phyloP scores from a whole-genome alignment of 2,888 invertebrate species.

The Eupithecia subumbrata region DNA sequence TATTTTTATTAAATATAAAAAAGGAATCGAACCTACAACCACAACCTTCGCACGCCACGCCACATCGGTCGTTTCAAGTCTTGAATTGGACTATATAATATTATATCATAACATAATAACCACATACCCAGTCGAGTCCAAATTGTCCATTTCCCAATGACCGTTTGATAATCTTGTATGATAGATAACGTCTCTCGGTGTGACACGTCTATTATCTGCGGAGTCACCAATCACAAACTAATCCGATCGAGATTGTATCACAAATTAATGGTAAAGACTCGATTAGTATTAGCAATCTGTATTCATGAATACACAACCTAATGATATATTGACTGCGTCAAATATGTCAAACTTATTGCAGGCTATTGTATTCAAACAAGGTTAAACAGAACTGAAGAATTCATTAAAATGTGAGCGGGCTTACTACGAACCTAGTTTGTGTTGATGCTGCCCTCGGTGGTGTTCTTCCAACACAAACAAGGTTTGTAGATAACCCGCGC shows the following conservation, averaged over 20 bases:
- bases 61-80: too few relatives aligned
- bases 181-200: not conserved
- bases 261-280: not conserved
- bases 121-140: not conserved
- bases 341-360: not conserved
- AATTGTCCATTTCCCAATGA: constrained; percentile 10
- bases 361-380: not conserved
- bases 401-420: too few relatives aligned
- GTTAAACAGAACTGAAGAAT: not conserved
- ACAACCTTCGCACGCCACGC: too few relatives aligned
- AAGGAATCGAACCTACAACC: too few relatives aligned
- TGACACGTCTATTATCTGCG: not conserved
- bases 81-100: too few relatives aligned
- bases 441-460: too few relatives aligned
- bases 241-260: not conserved
- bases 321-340: not conserved
- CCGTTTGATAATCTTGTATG: not conserved
- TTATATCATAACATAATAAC: too few relatives aligned
- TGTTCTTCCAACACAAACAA: too few relatives aligned
- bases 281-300: not conserved
- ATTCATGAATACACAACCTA: not conserved
- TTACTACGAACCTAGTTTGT: too few relatives aligned
- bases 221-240: constrained; percentile 1
- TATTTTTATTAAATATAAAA: too few relatives aligned
- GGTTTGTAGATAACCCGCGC: too few relatives aligned